These are phyloP conservation scores for Selenia dentaria DNA, from an alignment of 2,888 invertebrate species.

Conservation along the genomic window DNA sequence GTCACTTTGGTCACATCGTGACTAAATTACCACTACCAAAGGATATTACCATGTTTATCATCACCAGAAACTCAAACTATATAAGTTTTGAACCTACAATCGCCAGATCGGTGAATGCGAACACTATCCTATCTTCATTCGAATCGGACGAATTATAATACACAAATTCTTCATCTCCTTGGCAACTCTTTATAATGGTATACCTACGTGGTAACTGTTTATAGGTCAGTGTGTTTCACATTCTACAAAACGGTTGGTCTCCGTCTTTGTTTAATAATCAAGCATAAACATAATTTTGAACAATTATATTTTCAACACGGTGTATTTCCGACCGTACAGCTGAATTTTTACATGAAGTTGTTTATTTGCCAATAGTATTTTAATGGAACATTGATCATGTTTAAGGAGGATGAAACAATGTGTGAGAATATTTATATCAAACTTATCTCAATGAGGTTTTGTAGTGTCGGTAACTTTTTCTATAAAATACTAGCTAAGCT, in stretches of 20 bases:
- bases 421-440: too few relatives aligned
- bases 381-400: conserved; percentile 6
- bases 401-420: conserved; percentile 1
- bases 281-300: conserved; percentile 4
- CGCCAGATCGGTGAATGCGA: too few relatives aligned
- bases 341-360: conserved; percentile 13
- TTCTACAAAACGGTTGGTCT: conserved; percentile 6
- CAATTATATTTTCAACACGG: conserved; percentile 24
- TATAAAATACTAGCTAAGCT: background rate
- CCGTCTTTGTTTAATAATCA: conserved; percentile 6
- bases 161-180: too few relatives aligned
- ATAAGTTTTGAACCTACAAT: too few relatives aligned
- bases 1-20: too few relatives aligned
- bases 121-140: too few relatives aligned
- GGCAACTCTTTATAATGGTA: background rate
- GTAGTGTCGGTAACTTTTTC: too few relatives aligned
- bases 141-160: too few relatives aligned
- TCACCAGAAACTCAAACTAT: too few relatives aligned
- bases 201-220: background rate
- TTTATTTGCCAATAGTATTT: conserved; percentile 14
- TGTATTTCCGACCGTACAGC: conserved; percentile 15
- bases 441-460: too few relatives aligned
- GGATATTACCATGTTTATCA: too few relatives aligned
- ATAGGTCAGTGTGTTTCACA: conserved; percentile 5
- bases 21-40: too few relatives aligned